A percentile compares a stretch with the other conserved stretches of the same genome.
Conservation (phyloP, 1,140 invertebrate species). For the Solen grandis region DNA sequence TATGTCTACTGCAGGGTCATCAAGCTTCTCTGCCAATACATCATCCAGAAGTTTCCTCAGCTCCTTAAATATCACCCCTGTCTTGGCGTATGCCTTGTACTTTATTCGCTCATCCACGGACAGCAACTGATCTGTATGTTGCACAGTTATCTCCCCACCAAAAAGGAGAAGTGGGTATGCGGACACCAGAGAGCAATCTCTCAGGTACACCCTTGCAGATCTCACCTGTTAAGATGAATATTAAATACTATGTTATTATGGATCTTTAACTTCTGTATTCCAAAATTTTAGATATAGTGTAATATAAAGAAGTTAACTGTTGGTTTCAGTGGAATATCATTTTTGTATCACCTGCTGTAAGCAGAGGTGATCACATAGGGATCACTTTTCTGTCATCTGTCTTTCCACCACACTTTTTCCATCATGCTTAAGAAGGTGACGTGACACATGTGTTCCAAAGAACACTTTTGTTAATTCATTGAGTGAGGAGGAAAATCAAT, state of each 20-base stretch:
- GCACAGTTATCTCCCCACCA: conserved; percentile 82
- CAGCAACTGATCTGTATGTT: conserved; percentile 75
- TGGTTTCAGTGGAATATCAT: no score
- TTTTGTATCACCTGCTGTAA: no score
- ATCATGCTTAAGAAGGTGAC: background rate
- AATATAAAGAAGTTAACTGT: no score
- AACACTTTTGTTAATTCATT: no score
- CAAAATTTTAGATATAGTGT: no score
- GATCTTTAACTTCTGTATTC: no score
- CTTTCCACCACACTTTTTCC: no score
- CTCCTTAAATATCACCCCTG: conserved; percentile 77
- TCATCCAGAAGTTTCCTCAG: conserved; percentile 68
- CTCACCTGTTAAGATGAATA: conserved; percentile 66
- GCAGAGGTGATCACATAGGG: no score
- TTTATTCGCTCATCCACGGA: conserved; percentile 89
- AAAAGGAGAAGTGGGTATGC: conserved; percentile 89
- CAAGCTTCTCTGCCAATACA: conserved; percentile 72
- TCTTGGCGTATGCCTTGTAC: conserved; percentile 84
- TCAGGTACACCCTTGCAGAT: conserved; percentile 85
- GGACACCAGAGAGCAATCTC: conserved; percentile 90
- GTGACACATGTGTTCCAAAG: no score
- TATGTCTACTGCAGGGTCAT: conserved; percentile 67
- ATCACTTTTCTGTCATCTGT: no score
- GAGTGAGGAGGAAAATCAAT: no score
- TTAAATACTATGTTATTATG: no score